Conservation (phyloP, 2,113 vertebrate species). For the Sardina pilchardus region DNA sequence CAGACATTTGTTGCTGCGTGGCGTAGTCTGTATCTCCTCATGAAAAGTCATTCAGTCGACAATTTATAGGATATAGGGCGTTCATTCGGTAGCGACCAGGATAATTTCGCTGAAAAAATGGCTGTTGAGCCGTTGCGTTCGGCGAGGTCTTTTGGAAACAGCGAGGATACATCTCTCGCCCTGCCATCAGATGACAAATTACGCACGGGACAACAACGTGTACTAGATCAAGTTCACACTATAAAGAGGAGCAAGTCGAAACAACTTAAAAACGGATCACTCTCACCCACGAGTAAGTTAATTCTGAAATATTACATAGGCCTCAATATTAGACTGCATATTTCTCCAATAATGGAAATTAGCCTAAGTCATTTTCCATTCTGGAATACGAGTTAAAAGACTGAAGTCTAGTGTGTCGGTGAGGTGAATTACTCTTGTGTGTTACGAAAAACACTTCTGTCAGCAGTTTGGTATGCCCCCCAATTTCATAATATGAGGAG, state of each 20-base stretch:
- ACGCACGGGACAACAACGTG: conserved; percentile 64
- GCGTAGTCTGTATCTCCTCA: neutral
- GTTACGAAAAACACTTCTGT: no score
- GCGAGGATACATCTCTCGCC: conserved; percentile 73
- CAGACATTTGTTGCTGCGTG: neutral
- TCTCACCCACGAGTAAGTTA: conserved; percentile 57
- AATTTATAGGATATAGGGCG: neutral
- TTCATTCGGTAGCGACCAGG: neutral
- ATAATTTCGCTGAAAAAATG: conserved; percentile 44
- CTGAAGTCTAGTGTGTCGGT: no score
- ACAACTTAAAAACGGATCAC: conserved; percentile 18
- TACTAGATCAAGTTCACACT: conserved; percentile 67
- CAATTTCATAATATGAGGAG: no score
- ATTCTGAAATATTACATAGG: neutral
- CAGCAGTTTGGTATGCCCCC: no score
- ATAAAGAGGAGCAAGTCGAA: conserved; percentile 68
- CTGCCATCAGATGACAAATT: conserved; percentile 64
- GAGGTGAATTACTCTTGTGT: no score
- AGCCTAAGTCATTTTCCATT: no score
- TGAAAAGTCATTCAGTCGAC: neutral
- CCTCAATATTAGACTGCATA: no score
- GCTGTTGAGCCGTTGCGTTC: conserved; percentile 65
- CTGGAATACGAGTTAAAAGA: no score
- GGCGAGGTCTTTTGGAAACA: conserved; percentile 16
- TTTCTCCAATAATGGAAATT: no score